phyloP scores from a whole-genome alignment of 2,113 vertebrate genomes.

The Mus pahari region DNA sequence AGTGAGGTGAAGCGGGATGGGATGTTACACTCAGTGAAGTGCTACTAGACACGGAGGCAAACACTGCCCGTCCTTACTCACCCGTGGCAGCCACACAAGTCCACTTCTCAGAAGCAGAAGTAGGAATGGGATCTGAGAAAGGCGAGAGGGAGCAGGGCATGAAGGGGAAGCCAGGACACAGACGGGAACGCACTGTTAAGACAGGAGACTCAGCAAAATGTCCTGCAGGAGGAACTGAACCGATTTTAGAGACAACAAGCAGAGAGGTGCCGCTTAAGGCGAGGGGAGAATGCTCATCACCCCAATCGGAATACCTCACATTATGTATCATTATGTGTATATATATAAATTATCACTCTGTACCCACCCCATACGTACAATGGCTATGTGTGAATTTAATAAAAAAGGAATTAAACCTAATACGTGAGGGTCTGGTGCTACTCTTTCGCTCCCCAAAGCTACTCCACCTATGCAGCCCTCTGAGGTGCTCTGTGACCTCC shows the following conservation, averaged over 20 bases:
- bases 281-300: background rate
- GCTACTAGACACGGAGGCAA: background rate
- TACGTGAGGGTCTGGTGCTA: background rate
- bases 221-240: background rate
- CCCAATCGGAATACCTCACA: background rate
- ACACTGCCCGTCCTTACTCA: rapidly evolving
- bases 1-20: background rate
- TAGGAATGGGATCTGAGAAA: background rate
- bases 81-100: background rate
- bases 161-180: too few species aligned
- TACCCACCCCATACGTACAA: background rate
- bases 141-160: too few species aligned
- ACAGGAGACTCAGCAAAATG: too few species aligned
- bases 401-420: background rate
- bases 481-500: background rate
- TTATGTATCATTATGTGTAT: background rate
- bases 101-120: background rate
- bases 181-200: background rate
- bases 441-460: background rate
- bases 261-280: background rate
- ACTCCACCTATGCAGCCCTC: background rate
- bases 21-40: background rate
- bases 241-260: background rate
- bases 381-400: background rate
- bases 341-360: background rate